Evolutionary conservation across 2,888 invertebrate species (phyloP).

Genomic region (Teleiodes luculella): DNA sequence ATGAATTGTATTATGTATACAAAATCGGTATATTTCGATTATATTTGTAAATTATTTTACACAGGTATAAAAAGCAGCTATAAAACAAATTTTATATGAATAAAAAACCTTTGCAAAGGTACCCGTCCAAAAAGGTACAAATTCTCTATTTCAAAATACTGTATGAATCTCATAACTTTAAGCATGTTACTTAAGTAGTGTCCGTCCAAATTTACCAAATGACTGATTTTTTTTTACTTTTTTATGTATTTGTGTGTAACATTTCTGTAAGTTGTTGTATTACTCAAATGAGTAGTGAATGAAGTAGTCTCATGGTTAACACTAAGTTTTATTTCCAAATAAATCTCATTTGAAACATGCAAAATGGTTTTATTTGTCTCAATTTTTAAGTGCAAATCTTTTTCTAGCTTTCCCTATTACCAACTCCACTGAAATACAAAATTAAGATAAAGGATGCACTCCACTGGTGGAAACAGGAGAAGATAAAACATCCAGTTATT

Average conservation of each 20-base stretch:
- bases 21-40: constrained; percentile 2
- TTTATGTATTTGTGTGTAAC: constrained; percentile 51
- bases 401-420: no score
- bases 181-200: constrained; percentile 71
- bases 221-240: constrained; percentile 66
- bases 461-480: constrained; percentile 9
- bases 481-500: constrained; percentile 22
- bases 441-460: no score
- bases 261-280: constrained; percentile 58
- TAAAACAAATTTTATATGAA: no score
- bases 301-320: constrained; percentile 41
- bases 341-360: constrained; percentile 39
- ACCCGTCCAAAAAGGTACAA: constrained; percentile 46
- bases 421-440: no score
- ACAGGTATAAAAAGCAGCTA: neutral
- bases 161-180: constrained; percentile 48
- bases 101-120: constrained; percentile 4
- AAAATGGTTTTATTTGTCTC: constrained; percentile 10
- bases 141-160: constrained; percentile 25
- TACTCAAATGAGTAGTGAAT: constrained; percentile 44
- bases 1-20: constrained; percentile 22
- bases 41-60: neutral
- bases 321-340: constrained; percentile 66
- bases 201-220: constrained; percentile 75
- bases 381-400: no score